Percentiles rank a stretch among this genome's conserved stretches.
These are phyloP conservation scores for Cryptus viduatorius DNA, from an alignment of 2,888 invertebrate genomes.

Conservation along the genomic window DNA sequence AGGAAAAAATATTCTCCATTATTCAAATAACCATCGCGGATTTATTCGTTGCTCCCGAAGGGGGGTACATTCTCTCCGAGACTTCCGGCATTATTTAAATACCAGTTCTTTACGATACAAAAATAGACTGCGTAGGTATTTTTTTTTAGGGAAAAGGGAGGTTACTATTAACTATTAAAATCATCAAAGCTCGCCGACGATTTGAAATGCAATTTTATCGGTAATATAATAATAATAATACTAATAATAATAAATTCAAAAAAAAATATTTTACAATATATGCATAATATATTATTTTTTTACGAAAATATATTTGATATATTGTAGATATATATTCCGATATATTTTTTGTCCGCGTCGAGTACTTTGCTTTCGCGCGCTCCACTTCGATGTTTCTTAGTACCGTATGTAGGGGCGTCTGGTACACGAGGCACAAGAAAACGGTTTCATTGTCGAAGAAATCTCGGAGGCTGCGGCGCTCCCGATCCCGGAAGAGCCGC, in stretches of 20 bases:
- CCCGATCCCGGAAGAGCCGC: constrained; percentile 37
- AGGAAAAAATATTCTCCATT: constrained; percentile 7
- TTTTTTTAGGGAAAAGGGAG: background rate
- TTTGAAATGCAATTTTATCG: too few relatives aligned
- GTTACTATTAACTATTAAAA: too few relatives aligned
- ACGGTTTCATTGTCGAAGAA: constrained; percentile 19
- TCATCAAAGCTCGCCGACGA: too few relatives aligned
- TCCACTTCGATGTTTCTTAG: constrained; percentile 7
- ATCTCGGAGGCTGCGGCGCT: constrained; percentile 10
- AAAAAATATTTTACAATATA: too few relatives aligned
- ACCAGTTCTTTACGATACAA: background rate
- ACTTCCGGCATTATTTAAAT: background rate
- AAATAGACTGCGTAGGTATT: background rate
- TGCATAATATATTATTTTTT: too few relatives aligned
- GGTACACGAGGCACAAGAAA: background rate
- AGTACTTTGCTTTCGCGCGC: background rate
- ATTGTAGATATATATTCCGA: too few relatives aligned
- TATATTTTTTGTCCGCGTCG: too few relatives aligned
- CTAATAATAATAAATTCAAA: too few relatives aligned
- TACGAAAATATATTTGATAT: too few relatives aligned
- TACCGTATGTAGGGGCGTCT: background rate
- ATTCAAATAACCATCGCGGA: constrained; percentile 10
- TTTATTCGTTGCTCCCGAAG: constrained; percentile 8
- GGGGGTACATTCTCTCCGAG: background rate
- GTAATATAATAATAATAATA: too few relatives aligned